A percentile compares a stretch with the other conserved stretches of the same genome.
Evolutionary conservation across 2,888 invertebrate species (phyloP).

Genomic region (Odontocerum albicorne): DNA sequence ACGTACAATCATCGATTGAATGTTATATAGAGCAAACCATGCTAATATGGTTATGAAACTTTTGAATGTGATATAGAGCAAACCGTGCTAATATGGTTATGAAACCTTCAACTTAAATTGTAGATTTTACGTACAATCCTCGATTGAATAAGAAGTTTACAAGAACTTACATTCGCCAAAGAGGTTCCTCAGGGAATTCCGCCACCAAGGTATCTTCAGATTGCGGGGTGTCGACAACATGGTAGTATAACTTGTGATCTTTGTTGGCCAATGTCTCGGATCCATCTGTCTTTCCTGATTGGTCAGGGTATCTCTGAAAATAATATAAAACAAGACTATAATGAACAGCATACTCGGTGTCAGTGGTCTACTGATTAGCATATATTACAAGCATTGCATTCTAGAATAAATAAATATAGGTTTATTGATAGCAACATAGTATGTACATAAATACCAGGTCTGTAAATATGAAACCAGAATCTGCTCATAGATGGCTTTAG

Average conservation of each 20-base stretch:
- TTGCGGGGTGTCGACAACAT: slow-evolving; percentile 83
- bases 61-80: too few relatives aligned
- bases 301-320: slow-evolving; percentile 76
- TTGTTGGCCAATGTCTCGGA: slow-evolving; percentile 85
- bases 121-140: too few relatives aligned
- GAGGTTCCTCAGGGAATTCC: slow-evolving; percentile 88
- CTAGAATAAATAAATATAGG: too few relatives aligned
- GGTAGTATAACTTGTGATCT: slow-evolving; percentile 94
- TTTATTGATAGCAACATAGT: too few relatives aligned
- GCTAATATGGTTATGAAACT: too few relatives aligned
- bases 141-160: background rate
- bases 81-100: too few relatives aligned
- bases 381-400: background rate
- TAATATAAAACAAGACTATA: slow-evolving; percentile 13
- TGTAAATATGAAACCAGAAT: too few relatives aligned
- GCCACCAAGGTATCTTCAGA: slow-evolving; percentile 83
- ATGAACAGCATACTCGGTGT: background rate
- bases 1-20: too few relatives aligned
- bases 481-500: too few relatives aligned
- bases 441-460: too few relatives aligned
- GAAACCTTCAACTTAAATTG: too few relatives aligned
- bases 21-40: too few relatives aligned
- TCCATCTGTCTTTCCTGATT: slow-evolving; percentile 84
- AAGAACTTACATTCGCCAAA: slow-evolving; percentile 81
- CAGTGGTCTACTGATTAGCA: background rate